Conservation (phyloP, 2,888 invertebrate genomes). For the Amphipyra tragopoginis region DNA sequence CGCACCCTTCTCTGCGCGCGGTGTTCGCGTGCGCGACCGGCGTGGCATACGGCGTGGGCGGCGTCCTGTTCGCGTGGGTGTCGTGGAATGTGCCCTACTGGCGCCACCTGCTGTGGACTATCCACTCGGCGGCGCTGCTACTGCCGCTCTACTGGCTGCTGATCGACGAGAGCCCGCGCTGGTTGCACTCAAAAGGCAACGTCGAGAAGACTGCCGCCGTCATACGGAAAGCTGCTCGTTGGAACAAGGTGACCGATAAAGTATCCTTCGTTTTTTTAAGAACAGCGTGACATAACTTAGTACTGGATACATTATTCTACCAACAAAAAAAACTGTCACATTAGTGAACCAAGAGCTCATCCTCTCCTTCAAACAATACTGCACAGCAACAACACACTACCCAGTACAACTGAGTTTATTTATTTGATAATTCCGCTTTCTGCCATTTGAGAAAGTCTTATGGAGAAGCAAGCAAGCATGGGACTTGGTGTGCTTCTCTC, state of each 20-base stretch:
- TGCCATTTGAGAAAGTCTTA: too few relatives aligned
- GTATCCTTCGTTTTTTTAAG: neutral
- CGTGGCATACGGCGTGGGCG: conserved; percentile 86
- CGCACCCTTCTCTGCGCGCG: conserved; percentile 79
- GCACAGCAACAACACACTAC: too few relatives aligned
- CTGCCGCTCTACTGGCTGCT: conserved; percentile 92
- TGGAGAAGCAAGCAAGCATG: too few relatives aligned
- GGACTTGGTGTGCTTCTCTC: too few relatives aligned
- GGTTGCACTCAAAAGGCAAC: conserved; percentile 92
- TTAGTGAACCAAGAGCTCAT: too few relatives aligned
- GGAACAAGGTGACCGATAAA: conserved; percentile 87
- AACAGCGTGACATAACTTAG: too few relatives aligned
- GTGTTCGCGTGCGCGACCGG: conserved; percentile 82
- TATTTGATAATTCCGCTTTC: too few relatives aligned
- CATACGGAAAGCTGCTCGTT: conserved; percentile 90
- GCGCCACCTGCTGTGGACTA: conserved; percentile 91
- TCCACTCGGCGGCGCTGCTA: conserved; percentile 92
- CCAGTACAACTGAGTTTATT: too few relatives aligned
- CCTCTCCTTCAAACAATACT: too few relatives aligned
- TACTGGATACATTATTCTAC: too few relatives aligned
- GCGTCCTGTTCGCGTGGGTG: conserved; percentile 84
- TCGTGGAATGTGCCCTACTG: conserved; percentile 90
- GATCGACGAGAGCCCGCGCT: conserved; percentile 93
- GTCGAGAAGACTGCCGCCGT: conserved; percentile 89
- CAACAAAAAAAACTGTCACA: too few relatives aligned